phyloP scores from a whole-genome alignment of 2,113 vertebrate species.

The Tor tambroides region DNA sequence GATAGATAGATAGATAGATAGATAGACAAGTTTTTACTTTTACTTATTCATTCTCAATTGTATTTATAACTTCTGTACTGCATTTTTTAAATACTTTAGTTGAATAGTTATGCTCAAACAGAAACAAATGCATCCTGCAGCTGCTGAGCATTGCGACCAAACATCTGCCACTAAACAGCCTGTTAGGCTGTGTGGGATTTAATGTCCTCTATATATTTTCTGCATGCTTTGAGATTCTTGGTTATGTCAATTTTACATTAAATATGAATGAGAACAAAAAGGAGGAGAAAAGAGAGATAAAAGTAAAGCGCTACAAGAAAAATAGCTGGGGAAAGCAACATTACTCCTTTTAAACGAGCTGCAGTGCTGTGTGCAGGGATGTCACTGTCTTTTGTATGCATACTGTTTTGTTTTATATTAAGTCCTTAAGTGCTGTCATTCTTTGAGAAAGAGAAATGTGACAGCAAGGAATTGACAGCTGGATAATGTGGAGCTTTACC shows the following conservation, averaged over 20 bases:
- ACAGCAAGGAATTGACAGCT: constrained; percentile 33
- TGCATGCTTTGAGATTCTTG: constrained; percentile 21
- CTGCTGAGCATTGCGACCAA: constrained; percentile 66
- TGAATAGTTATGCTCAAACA: constrained; percentile 57
- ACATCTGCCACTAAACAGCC: constrained; percentile 64
- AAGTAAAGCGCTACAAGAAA: neutral
- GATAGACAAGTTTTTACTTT: no score
- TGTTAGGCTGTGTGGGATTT: constrained; percentile 34
- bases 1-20: neutral
- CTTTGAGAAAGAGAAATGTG: constrained; percentile 36
- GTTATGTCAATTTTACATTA: constrained; percentile 51
- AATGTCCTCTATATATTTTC: constrained; percentile 64
- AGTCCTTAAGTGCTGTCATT: neutral
- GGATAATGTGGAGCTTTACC: constrained; percentile 5
- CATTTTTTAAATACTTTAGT: constrained; percentile 5
- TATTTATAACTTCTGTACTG: neutral
- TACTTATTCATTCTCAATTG: no score
- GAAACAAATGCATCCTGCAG: constrained; percentile 63
- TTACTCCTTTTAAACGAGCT: neutral
- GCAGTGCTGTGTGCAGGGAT: neutral
- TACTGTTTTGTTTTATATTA: constrained; percentile 13
- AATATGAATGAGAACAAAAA: constrained; percentile 48
- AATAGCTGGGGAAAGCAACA: neutral
- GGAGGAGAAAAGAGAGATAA: neutral
- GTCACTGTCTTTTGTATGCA: neutral